phyloP scores from a whole-genome alignment of 2,888 invertebrate species.

The Nudaria mundana region DNA sequence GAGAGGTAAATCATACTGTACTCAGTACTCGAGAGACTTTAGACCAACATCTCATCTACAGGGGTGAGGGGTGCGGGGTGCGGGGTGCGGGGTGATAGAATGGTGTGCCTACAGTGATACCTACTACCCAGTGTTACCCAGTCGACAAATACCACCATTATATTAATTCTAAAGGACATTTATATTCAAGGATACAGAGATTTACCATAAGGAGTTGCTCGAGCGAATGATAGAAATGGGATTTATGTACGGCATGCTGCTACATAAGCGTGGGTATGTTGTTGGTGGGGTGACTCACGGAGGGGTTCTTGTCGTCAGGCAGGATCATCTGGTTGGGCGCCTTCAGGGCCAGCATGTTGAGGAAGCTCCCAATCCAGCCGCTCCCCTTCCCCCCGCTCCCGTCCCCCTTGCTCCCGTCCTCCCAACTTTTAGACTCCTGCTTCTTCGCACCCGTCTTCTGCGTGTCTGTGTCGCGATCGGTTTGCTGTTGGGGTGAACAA shows the following conservation, averaged over 20 bases:
- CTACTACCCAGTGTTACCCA: too few relatives aligned
- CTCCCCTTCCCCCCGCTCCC: conserved; percentile 45
- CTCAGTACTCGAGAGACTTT: too few relatives aligned
- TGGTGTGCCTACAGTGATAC: too few relatives aligned
- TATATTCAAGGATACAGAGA: too few relatives aligned
- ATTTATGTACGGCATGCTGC: neutral
- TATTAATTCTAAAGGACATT: too few relatives aligned
- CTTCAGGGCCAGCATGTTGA: conserved; percentile 90
- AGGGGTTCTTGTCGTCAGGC: conserved; percentile 96
- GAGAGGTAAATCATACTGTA: too few relatives aligned
- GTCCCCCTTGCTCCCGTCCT: conserved; percentile 23
- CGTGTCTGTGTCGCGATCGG: conserved; percentile 87
- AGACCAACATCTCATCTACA: too few relatives aligned
- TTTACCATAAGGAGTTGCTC: too few relatives aligned
- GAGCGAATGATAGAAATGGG: too few relatives aligned
- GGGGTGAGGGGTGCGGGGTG: too few relatives aligned
- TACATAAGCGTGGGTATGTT: conserved; percentile 49
- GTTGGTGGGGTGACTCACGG: conserved; percentile 80
- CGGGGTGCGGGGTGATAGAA: too few relatives aligned
- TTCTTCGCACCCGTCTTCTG: conserved; percentile 28
- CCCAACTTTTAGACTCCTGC: conserved; percentile 22
- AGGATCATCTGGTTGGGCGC: conserved; percentile 97
- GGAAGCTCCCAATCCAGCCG: conserved; percentile 94
- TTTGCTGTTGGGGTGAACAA: conserved; percentile 36
- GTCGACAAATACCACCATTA: too few relatives aligned